A percentile compares a stretch with the other conserved stretches of the same genome.
Conservation (phyloP, 2,113 vertebrate genomes). For the Genyomyrus donnyi region DNA sequence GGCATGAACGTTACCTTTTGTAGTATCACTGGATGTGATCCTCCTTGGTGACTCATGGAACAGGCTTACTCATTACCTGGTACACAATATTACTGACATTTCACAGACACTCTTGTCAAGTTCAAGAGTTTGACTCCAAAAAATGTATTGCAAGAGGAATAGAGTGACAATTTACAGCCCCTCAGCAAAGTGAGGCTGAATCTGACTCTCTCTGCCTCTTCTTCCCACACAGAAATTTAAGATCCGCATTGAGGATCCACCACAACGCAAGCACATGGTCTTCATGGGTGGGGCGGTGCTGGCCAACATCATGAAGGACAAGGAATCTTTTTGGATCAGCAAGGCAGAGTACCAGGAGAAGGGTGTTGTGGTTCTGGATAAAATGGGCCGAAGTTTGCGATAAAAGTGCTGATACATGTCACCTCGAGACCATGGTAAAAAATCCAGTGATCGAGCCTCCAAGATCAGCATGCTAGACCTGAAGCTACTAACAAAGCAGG, state of each 20-base stretch:
- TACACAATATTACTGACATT: neutral
- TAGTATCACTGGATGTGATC: neutral
- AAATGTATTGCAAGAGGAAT: neutral
- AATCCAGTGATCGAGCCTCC: neutral
- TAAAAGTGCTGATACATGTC: neutral
- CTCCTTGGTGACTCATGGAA: neutral
- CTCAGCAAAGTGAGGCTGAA: neutral
- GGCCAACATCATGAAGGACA: conserved; percentile 57
- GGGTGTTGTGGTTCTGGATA: conserved; percentile 54
- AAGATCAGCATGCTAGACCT: neutral
- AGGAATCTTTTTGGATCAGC: conserved; percentile 50
- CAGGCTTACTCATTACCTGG: neutral
- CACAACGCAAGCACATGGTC: conserved; percentile 54
- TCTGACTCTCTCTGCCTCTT: neutral
- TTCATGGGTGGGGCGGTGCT: conserved; percentile 52
- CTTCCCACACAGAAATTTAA: conserved; percentile 46
- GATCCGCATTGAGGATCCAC: conserved; percentile 53
- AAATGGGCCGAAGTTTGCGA: conserved; percentile 44
- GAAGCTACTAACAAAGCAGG: neutral
- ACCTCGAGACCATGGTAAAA: neutral
- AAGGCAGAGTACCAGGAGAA: conserved; percentile 49
- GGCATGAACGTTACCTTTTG: neutral
- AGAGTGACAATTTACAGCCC: neutral
- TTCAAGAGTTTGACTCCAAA: neutral
- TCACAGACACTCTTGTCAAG: neutral